A percentile compares a stretch with the other conserved stretches of the same genome.
These are phyloP conservation scores for Paramormyrops hopkinsi DNA, from an alignment of 2,797 vertebrate genomes.

Conservation along the genomic window DNA sequence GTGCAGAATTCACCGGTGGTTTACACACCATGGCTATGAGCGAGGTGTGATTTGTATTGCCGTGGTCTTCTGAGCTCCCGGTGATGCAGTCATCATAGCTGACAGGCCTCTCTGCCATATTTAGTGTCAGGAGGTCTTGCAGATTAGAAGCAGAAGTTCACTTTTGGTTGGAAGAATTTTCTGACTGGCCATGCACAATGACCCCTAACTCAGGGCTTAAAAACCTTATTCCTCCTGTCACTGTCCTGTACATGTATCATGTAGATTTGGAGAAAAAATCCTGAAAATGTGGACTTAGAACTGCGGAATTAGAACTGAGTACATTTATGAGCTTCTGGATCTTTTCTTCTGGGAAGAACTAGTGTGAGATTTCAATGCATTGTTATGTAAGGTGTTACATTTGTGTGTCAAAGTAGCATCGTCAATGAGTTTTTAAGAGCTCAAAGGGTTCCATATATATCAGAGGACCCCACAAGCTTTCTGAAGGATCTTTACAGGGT, in stretches of 20 bases:
- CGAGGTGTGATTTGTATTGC: not conserved
- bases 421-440: not conserved
- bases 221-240: not conserved
- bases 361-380: not conserved
- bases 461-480: not conserved
- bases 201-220: not conserved
- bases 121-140: not conserved
- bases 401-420: not conserved
- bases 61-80: not conserved
- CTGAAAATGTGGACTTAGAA: not conserved
- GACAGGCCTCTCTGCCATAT: not conserved
- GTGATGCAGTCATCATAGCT: not conserved
- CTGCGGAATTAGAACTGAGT: not conserved
- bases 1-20: not conserved
- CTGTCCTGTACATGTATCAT: not conserved
- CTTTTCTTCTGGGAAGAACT: not conserved
- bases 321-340: not conserved
- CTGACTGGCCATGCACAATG: not conserved
- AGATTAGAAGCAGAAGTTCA: not conserved
- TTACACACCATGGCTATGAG: not conserved
- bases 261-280: not conserved
- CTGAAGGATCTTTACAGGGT: not conserved
- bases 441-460: not conserved
- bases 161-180: not conserved
- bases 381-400: not conserved